Evolutionary conservation across 2,888 invertebrate species (phyloP).

Genomic region (Steinernema hermaphroditum): DNA sequence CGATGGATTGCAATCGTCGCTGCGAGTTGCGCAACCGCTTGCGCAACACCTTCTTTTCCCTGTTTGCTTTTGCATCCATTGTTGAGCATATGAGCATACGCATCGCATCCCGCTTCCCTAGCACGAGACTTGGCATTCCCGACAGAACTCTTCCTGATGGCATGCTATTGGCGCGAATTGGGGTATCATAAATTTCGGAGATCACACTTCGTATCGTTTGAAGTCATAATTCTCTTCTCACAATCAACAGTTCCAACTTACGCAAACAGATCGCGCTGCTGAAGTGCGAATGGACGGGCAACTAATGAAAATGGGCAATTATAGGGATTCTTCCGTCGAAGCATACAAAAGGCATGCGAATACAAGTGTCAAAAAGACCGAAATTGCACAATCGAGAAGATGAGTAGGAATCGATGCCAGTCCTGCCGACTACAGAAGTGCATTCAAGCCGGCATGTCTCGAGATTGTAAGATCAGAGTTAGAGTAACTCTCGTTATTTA

Average conservation of each 20-base stretch:
- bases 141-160: background rate
- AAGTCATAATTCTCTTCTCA: background rate
- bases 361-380: constrained; percentile 16
- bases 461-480: background rate
- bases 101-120: background rate
- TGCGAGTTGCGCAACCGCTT: constrained; percentile 21
- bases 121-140: background rate
- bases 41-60: constrained; percentile 27
- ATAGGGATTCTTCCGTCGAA: constrained; percentile 19
- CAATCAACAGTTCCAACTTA: background rate
- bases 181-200: constrained; percentile 7
- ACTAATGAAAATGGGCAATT: background rate
- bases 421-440: constrained; percentile 13
- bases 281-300: background rate
- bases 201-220: background rate
- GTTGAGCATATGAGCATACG: constrained; percentile 29
- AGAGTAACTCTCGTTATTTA: background rate
- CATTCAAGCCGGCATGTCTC: constrained; percentile 15
- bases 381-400: constrained; percentile 18
- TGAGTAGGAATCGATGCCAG: constrained; percentile 15
- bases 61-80: constrained; percentile 26
- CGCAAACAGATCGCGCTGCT: background rate
- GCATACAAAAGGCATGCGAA: constrained; percentile 15
- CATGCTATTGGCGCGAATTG: background rate
- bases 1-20: constrained; percentile 25